Evolutionary conservation across 2,797 vertebrate genomes (phyloP).

Genomic region (Premnoplex brunnescens): DNA sequence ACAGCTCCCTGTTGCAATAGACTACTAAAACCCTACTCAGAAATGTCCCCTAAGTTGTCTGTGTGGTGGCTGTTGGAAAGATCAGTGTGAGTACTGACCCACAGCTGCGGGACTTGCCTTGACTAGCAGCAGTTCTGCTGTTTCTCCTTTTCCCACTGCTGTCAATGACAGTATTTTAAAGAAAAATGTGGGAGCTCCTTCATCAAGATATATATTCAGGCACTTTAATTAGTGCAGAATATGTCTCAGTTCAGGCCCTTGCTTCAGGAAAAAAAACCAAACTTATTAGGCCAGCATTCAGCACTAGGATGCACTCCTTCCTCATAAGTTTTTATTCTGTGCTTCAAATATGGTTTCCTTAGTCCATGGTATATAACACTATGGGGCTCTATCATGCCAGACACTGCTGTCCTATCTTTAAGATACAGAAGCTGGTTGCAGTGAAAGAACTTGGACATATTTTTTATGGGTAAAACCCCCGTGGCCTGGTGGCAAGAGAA

Average conservation of each 20-base stretch:
- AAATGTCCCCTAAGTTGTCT: not conserved
- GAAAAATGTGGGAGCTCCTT: not conserved
- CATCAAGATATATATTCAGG: not conserved
- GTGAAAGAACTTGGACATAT: not conserved
- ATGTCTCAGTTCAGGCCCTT: not conserved
- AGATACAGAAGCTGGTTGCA: not conserved
- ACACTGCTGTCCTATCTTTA: not conserved
- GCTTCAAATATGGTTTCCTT: not conserved
- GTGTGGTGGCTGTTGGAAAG: accelerated
- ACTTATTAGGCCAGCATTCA: not conserved
- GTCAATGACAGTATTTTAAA: not conserved
- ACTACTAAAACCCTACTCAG: not conserved
- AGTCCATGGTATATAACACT: not conserved
- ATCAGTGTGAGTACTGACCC: not conserved
- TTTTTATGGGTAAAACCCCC: not conserved
- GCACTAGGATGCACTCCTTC: not conserved
- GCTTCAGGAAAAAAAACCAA: not conserved
- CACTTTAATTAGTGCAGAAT: not conserved
- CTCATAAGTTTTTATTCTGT: not conserved
- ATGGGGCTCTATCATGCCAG: not conserved
- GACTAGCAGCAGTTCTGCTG: not conserved
- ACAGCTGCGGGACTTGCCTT: not conserved
- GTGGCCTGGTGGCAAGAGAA: not conserved
- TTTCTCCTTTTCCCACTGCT: not conserved
- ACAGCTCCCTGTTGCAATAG: not conserved